Evolutionary conservation across 2,113 vertebrate species (phyloP), one percentile per base, ranked within the genome.

Genomic region (Garra rufa): DNA sequence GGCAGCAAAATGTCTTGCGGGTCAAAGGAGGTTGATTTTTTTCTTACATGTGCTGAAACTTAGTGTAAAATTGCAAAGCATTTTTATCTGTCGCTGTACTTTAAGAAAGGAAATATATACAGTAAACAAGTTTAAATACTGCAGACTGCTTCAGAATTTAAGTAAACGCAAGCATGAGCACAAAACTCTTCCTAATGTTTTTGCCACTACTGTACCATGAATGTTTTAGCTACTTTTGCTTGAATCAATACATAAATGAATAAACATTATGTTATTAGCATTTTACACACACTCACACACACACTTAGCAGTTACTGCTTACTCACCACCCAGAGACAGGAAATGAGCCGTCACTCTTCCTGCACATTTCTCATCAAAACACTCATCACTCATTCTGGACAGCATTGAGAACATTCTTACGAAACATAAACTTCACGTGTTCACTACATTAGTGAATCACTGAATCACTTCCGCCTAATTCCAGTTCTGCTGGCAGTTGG

Each of bases 311-410:
- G 10, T 21, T 57, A 41, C 52, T 4, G 19, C 30, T 77, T 38
- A 38, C 46, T 55, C 46, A 76, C 19, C 46, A 76, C 73, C 24
- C 46, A 46, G 46, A 75, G 46, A n/a, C 69, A 55, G 30, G 21
- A 76, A 76, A 57, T 38, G 50, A 55, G 75, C 75, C 48, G 21
- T 77, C 38, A 43, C 34, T 61, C 76, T 78, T 78, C 13, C n/a
- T 46, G 11, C 70, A 44, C n/a, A 73, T 46, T 46, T 73, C 41
- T 73, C 21, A 73, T 46, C 41, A 46, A 73, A 73, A 73, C 70
- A 15, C n/a, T 73, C 70, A 46, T 73, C 41, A 15, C 69, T 73
- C 69, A 46, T 44, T 73, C 69, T 24, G 41, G 41, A 46, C 21
- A 1, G 11, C 67, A 14, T 10, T 5, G 65, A 41, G 30, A 9